Percentiles rank a stretch among this genome's conserved stretches.
Conservation (phyloP, 2,888 invertebrate genomes). For the Therioaphis trifolii region DNA sequence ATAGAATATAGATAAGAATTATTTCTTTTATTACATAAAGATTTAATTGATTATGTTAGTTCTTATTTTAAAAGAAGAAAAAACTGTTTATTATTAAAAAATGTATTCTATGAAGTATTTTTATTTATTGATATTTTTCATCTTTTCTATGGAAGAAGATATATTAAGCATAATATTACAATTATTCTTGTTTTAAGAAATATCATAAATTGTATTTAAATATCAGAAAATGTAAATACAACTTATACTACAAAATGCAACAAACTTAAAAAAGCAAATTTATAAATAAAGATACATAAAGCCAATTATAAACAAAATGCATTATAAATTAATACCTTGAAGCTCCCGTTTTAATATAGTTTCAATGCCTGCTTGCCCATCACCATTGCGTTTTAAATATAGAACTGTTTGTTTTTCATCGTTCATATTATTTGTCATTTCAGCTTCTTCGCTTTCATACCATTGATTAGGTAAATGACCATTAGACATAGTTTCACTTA, state of each 20-base stretch:
- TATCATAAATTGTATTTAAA: neutral
- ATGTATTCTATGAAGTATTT: too few species aligned
- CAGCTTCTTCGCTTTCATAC: constrained; percentile 53
- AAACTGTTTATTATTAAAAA: too few species aligned
- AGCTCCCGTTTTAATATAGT: constrained; percentile 57
- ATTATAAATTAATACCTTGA: constrained; percentile 44
- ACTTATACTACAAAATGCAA: neutral
- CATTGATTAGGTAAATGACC: constrained; percentile 56
- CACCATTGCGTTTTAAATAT: constrained; percentile 60
- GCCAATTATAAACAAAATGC: neutral
- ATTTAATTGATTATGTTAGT: too few species aligned
- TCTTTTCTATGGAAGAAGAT: too few species aligned
- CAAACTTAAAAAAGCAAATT: neutral
- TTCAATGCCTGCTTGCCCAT: constrained; percentile 60
- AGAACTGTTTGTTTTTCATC: constrained; percentile 59
- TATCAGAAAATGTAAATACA: neutral
- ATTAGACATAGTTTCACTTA: constrained; percentile 59
- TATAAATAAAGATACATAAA: neutral
- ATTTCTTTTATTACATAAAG: neutral
- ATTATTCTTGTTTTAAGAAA: neutral
- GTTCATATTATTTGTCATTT: constrained; percentile 34
- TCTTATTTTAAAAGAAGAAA: too few species aligned
- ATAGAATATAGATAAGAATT: neutral
- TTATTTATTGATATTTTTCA: too few species aligned
- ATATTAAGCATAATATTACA: too few species aligned